Base-by-base conservation (phyloP, 2,113 vertebrate species). In the Collichthys lucidus region DNA sequence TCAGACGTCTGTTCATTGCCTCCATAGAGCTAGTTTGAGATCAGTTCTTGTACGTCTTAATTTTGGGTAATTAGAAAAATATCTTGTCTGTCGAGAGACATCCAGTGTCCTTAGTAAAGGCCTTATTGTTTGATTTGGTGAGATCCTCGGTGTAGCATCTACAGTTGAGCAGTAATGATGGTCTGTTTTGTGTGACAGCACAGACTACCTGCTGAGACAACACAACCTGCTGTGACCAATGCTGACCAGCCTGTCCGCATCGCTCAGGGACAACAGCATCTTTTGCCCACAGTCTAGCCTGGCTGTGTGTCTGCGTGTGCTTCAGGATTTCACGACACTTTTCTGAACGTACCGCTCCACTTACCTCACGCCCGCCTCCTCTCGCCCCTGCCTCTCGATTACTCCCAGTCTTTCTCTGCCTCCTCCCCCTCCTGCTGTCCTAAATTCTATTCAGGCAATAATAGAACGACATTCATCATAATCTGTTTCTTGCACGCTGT, bases 391-490 rank as follows among this genome's bases (percentile, higher is more conserved):
- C 44, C n/a, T 74, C 65, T 74, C 73, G 19, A 8, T 55, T 62
- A 61, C 44, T 56, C 65, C 50, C 52, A 11, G 35, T 61, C 44
- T 44, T 52, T 35, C 29, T 67, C 68, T n/a, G 40, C 66, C 61
- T 77, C 29, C 2, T 3, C 72, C 12, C 31, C 55, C 69, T 63
- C 19, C 74, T 3, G 24, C 73, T 90, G 91, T 55, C 91, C 89
- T 86, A 77, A 84, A 88, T 90, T 89, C 88, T 77, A 24, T 84
- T 87, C 82, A 65, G 86, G 82, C 86, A 86, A 84, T 87, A 91
- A 90, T 82, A 90, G 87, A 90, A 85, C 76, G 82, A 86, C 86
- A 91, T 93, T 94, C 82, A 88, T 92, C 91, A 88, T 92, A 79
- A 94, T 92, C 86, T 79, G 72, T 80, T 67, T 78, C 59, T 61